Evolutionary conservation across 2,797 vertebrate species (phyloP), one percentile per base, ranked within the genome.

Genomic region (Artibeus jamaicensis): DNA sequence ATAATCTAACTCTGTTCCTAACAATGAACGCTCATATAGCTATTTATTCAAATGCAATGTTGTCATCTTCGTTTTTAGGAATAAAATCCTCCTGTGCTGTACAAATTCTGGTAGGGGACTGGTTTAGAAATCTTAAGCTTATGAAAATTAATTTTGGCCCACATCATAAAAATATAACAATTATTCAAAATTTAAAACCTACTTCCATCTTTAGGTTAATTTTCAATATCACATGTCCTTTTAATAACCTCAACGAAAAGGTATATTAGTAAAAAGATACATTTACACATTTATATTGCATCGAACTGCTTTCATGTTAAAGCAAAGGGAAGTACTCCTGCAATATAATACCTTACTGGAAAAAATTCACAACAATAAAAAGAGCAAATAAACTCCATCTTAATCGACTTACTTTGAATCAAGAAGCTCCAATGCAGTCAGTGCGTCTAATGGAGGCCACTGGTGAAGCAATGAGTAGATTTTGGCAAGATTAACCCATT

Each of bases 401-500:
- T 12, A 29, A 55, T 29, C 83, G 55, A 97, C 99, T 70, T 99
- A 99, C 99, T 99, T 99, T 73, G 99, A 99, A 96, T 99, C 99
- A 29, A 99, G 99, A 91, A 99, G 99, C 97, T 99, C 99, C 98
- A 99, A 98, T 8, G 99, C 99, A 59, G 98, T 99, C 97, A 99
- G 98, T 3, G 99, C 99, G 65, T 99, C 98, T 92, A 99, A 98
- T 21, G 99, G 92, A 67, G 99, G 98, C 99, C 99, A 99, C 83
- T 98, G 98, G 82, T 99, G 98, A 97, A 99, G 99, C 78, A 99
- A 98, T 0, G 98, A 98, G 97, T 99, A 99, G 98, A 99, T 99
- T 98, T 99, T 99, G 86, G 99, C 98, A 97, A 99, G 99, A 97
- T 98, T 99, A 97, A 98, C 98, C 99, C 99, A 99, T 97, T 99